Base-by-base conservation (phyloP, 2,888 invertebrate species). In the Nasonovia ribisnigri region DNA sequence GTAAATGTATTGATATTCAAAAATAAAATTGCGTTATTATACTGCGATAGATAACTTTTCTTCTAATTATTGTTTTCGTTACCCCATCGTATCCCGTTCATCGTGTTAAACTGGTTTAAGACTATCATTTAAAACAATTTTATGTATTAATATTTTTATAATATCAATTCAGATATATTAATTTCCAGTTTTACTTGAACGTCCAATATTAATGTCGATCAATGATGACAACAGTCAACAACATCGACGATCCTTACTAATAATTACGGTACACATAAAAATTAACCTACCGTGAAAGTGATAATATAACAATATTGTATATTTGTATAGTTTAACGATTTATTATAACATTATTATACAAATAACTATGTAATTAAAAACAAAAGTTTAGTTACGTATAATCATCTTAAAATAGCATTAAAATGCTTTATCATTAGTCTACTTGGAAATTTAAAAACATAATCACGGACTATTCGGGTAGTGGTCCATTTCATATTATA, bases 401-500 rank as follows among this genome's bases (percentile, higher is more conserved):
- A 8, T 77, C 20, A 36, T 77, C 77, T 77, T 36, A 77, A 36
- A 67, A 67, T n/a, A 67, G 13, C 2, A 67, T 67, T 36, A 67
- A 67, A 67, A 67, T 67, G 16, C 0, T 67, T n/a, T 67, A 36
- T n/a, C 1, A 16, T 36, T n/a, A 46, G n/a, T 24, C 36, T 67
- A n/a, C 24, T 90, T 48, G 1, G 29, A 43, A 84, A 54, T 20
- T 29, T 10, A n/a, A 91, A 42, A 54, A 36, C 26, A 54, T 54
- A 88, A 42, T 2, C 6, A n/a, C 11, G 16, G 67, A n/a, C 24
- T 42, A 42, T 84, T 91, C 24, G 6, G 20, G 11, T 8, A 29
- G 29, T 91, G 84, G 91, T 91, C 86, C 57, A 91, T 60, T 86
- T 57, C 84, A 10, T 11, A 60, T 48, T 11, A 60, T 48, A 43